Percentiles rank a stretch among this genome's conserved stretches.
Conservation (phyloP, 2,888 invertebrate genomes). For the Conus canariensis region DNA sequence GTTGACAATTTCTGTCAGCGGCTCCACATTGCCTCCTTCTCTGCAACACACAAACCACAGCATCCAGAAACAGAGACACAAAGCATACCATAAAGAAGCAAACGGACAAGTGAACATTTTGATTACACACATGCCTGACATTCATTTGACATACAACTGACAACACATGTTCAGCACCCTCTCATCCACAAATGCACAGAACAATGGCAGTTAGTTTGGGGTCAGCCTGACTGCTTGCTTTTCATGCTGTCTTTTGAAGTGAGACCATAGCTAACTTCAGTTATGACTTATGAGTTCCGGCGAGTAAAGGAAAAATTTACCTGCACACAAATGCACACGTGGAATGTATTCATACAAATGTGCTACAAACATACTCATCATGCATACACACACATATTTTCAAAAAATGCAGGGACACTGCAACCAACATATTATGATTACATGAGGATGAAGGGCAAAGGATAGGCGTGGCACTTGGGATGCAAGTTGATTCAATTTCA, state of each 20-base stretch:
- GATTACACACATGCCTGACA: too few relatives aligned
- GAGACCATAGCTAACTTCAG: too few relatives aligned
- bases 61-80: background rate
- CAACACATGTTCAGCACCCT: background rate
- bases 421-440: too few relatives aligned
- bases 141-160: too few relatives aligned
- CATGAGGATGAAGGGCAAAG: background rate
- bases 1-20: conserved; percentile 66
- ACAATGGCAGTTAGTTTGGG: background rate
- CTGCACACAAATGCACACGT: background rate
- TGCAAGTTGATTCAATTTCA: background rate
- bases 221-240: too few relatives aligned
- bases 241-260: too few relatives aligned
- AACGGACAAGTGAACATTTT: too few relatives aligned
- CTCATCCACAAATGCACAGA: background rate
- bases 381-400: too few relatives aligned
- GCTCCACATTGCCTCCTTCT: conserved; percentile 66
- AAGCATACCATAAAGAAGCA: too few relatives aligned
- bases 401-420: too few relatives aligned
- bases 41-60: conserved; percentile 50
- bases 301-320: background rate
- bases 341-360: background rate
- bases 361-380: too few relatives aligned
- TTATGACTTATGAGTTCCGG: too few relatives aligned
- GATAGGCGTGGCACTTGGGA: background rate